Base-by-base conservation (phyloP, 2,113 vertebrate species). In the Strix uralensis region DNA sequence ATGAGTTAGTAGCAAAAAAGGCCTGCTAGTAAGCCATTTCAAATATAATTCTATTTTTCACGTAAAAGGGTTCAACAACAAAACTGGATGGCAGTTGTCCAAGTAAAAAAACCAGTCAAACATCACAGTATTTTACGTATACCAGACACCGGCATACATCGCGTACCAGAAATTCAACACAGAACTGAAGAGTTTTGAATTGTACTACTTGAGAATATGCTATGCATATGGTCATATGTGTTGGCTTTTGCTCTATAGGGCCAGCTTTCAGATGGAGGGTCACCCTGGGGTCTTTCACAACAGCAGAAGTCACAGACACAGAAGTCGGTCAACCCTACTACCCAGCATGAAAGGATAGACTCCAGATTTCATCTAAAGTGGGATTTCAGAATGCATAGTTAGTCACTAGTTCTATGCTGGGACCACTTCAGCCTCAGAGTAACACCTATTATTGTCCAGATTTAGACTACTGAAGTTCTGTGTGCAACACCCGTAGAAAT, bases 51-150 rank as follows among this genome's bases (percentile, higher is more conserved):
- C 90, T 94, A 91, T 96, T 96, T 94, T 81, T 83, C 66, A 81
- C 10, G 2, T 91, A 88, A 91, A 27, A 70, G 26, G 40, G 42
- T 81, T 88, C 49, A 94, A 73, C 25, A 91, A 92, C 57, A 95
- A 98, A 97, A 98, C 97, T 97, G 97, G 93, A 98, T 97, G 97
- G 96, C 97, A 98, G 96, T 91, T 97, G 97, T 97, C 91, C 81
- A 81, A 78, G 67, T 77, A 29, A 65, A 80, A 44, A 44, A 62
- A 74, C 26, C 38, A 69, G 29, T 75, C 73, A 75, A 89, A 84
- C 23, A 38, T 54, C 44, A 54, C 62, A 69, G 40, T 27, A 47
- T 10, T 46, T 14, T 40, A 55, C 5, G 25, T 32, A 34, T 17
- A 87, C 40, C 73, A 85, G 49, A 44, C 70, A 80, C 58, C 20